Conservation (phyloP, 2,888 invertebrate species). For the Calliphora vomitoria region DNA sequence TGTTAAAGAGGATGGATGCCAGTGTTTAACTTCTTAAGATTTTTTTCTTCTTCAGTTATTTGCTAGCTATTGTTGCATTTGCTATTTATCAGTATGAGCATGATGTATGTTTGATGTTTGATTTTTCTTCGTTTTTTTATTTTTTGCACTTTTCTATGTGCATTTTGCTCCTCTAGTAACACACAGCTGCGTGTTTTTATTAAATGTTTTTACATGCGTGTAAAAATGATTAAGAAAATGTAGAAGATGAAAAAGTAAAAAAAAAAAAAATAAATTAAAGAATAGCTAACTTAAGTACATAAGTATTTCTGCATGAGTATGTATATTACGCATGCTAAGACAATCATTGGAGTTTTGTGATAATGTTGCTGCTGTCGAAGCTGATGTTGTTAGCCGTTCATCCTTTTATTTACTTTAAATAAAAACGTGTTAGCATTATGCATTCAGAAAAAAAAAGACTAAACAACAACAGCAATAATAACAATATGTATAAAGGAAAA, state of each 20-base stretch:
- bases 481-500: constrained; percentile 15
- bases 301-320: constrained; percentile 35
- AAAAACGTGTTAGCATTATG: constrained; percentile 42
- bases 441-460: background rate
- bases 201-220: constrained; percentile 74
- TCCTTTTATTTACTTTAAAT: constrained; percentile 61
- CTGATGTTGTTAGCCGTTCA: constrained; percentile 14
- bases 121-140: constrained; percentile 23
- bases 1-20: constrained; percentile 67
- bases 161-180: constrained; percentile 47
- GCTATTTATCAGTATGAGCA: constrained; percentile 65
- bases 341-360: constrained; percentile 35
- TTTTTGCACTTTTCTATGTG: background rate
- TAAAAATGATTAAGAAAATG: constrained; percentile 72
- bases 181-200: constrained; percentile 74
- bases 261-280: constrained; percentile 13
- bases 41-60: constrained; percentile 27
- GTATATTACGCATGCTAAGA: constrained; percentile 50
- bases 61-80: constrained; percentile 33
- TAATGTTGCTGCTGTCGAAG: constrained; percentile 36
- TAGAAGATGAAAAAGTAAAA: constrained; percentile 29
- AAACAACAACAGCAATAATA: constrained; percentile 19
- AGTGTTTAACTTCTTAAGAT: constrained; percentile 60
- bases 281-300: background rate
- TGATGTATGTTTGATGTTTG: constrained; percentile 67